Percentiles rank a stretch among this genome's conserved stretches.
Evolutionary conservation across 2,888 invertebrate species (phyloP).

Genomic region (Campaea margaritaria): DNA sequence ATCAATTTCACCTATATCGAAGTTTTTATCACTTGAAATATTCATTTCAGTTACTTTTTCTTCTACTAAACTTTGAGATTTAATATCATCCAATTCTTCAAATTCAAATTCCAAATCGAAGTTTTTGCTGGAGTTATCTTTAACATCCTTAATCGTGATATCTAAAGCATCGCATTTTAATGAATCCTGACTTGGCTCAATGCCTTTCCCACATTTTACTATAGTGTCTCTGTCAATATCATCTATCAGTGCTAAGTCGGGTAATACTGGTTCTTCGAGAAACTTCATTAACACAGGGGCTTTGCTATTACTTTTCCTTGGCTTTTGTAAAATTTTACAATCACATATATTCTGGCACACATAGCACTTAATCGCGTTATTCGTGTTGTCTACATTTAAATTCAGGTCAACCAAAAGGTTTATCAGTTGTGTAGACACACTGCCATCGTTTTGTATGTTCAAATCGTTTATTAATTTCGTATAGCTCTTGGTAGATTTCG

Average conservation of each 20-base stretch:
- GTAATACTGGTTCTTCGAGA: constrained; percentile 57
- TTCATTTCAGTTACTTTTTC: constrained; percentile 27
- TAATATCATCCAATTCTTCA: constrained; percentile 41
- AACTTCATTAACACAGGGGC: constrained; percentile 44
- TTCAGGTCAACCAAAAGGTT: constrained; percentile 79
- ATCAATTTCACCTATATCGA: constrained; percentile 76
- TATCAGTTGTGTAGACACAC: constrained; percentile 66
- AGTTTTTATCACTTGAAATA: constrained; percentile 56
- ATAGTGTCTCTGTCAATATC: constrained; percentile 61
- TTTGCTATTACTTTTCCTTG: constrained; percentile 47
- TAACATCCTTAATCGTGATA: constrained; percentile 21
- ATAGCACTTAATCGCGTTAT: constrained; percentile 60
- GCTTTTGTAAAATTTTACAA: constrained; percentile 62
- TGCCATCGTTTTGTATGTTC: constrained; percentile 67
- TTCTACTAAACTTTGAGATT: constrained; percentile 35
- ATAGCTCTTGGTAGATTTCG: constrained; percentile 77
- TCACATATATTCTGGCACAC: constrained; percentile 75
- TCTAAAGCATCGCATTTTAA: constrained; percentile 25
- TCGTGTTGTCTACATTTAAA: constrained; percentile 61
- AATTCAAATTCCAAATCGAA: constrained; percentile 59
- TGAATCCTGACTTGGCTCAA: constrained; percentile 30
- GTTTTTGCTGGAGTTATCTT: constrained; percentile 42
- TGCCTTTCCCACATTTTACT: constrained; percentile 50
- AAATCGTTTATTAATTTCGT: constrained; percentile 74
- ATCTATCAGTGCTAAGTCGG: constrained; percentile 67